phyloP scores from a whole-genome alignment of 2,888 invertebrate species.

The Onchidella celtica region DNA sequence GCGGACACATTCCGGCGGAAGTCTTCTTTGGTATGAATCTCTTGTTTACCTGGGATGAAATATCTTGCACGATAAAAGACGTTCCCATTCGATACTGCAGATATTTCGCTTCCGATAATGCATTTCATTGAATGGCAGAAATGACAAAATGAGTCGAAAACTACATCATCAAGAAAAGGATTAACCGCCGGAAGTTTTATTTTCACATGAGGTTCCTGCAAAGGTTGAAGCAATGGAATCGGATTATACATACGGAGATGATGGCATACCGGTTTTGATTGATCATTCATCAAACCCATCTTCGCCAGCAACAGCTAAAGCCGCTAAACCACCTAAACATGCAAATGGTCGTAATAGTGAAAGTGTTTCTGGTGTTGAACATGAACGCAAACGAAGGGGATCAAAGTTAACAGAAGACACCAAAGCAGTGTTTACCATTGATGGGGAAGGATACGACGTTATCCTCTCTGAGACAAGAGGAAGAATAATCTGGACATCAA shows the following conservation, averaged over 20 bases:
- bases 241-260: slow-evolving; percentile 1
- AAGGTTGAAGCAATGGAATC: slow-evolving; percentile 15
- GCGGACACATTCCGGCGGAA: background rate
- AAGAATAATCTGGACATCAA: slow-evolving; percentile 62
- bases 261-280: slow-evolving; percentile 20
- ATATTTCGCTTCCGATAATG: too few relatives aligned
- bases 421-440: slow-evolving; percentile 64
- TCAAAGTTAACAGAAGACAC: background rate
- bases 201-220: too few relatives aligned
- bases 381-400: background rate
- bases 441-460: slow-evolving; percentile 70
- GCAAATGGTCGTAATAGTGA: background rate
- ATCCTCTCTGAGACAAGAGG: slow-evolving; percentile 62
- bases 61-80: too few relatives aligned
- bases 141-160: too few relatives aligned
- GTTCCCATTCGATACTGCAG: too few relatives aligned
- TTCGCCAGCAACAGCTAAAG: background rate
- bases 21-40: too few relatives aligned
- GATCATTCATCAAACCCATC: slow-evolving; percentile 9
- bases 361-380: background rate
- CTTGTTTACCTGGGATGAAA: too few relatives aligned
- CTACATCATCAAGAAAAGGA: too few relatives aligned
- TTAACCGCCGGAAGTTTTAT: too few relatives aligned
- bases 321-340: background rate
- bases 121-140: too few relatives aligned